phyloP scores from a whole-genome alignment of 1,140 invertebrate genomes.

The Caenorhabditis remanei region DNA sequence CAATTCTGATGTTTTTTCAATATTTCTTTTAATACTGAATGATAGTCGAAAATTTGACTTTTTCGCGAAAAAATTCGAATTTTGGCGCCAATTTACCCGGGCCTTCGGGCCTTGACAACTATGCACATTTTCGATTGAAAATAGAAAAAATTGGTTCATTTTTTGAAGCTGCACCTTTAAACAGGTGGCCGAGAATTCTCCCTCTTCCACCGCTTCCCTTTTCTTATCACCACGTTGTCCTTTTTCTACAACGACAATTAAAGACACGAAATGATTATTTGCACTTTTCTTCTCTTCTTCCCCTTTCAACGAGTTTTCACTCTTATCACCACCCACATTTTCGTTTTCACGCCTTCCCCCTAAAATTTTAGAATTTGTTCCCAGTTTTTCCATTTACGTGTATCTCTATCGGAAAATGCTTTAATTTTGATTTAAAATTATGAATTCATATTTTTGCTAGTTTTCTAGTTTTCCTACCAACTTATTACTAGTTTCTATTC shows the following conservation, averaged over 20 bases:
- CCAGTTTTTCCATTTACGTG: slow-evolving; percentile 14
- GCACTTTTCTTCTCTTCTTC: not conserved
- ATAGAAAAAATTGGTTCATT: no score
- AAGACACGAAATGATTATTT: slow-evolving; percentile 35
- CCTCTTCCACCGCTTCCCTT: no score
- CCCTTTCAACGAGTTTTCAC: not conserved
- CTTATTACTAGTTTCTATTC: slow-evolving; percentile 16
- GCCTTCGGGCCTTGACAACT: no score
- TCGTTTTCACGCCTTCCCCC: not conserved
- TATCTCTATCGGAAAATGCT: not conserved
- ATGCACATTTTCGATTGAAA: no score
- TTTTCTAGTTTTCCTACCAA: not conserved
- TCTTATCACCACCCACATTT: not conserved
- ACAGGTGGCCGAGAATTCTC: no score
- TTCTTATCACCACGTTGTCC: not conserved
- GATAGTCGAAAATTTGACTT: no score
- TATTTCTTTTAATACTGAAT: no score
- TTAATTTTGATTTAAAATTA: not conserved
- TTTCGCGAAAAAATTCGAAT: no score
- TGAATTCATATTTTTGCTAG: not conserved
- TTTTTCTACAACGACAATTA: not conserved
- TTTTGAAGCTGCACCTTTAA: no score
- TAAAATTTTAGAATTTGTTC: not conserved
- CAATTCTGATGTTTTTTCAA: no score
- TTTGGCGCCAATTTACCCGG: no score